phyloP scores from a whole-genome alignment of 2,113 vertebrate species.

The Platanista minor region DNA sequence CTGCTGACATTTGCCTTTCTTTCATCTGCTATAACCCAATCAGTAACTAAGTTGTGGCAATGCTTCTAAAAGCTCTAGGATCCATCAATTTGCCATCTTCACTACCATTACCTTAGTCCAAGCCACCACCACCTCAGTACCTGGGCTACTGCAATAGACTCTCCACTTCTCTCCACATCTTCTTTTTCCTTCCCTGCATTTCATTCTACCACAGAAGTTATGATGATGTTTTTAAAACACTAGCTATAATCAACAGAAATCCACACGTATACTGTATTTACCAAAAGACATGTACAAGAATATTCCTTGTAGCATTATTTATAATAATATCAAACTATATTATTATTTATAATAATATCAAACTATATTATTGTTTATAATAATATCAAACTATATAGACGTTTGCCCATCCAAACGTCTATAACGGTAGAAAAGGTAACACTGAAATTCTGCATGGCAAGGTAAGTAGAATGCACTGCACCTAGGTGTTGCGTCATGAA shows the following conservation, averaged over 20 bases:
- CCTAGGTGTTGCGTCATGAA: background rate
- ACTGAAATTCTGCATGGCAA: background rate
- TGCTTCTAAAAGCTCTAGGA: background rate
- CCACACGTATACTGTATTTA: background rate
- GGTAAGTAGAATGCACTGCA: background rate
- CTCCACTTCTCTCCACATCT: background rate
- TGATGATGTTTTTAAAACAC: background rate
- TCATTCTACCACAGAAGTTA: background rate
- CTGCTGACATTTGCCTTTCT: background rate
- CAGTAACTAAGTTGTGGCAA: background rate
- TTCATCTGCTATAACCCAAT: background rate
- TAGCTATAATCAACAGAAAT: background rate
- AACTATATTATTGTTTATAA: background rate
- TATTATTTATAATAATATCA: background rate
- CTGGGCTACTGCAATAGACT: background rate
- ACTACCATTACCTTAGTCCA: background rate
- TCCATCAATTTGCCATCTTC: background rate
- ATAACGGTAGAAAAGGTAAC: accelerated
- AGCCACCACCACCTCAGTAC: background rate
- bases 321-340: background rate
- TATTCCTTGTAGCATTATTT: no score
- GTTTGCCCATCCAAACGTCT: background rate
- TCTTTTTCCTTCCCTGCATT: background rate
- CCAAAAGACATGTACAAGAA: background rate
- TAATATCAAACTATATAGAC: background rate